Percentiles rank a stretch among this genome's conserved stretches.
Conservation (phyloP, 2,888 invertebrate genomes). For the Criorhina ranunculi region DNA sequence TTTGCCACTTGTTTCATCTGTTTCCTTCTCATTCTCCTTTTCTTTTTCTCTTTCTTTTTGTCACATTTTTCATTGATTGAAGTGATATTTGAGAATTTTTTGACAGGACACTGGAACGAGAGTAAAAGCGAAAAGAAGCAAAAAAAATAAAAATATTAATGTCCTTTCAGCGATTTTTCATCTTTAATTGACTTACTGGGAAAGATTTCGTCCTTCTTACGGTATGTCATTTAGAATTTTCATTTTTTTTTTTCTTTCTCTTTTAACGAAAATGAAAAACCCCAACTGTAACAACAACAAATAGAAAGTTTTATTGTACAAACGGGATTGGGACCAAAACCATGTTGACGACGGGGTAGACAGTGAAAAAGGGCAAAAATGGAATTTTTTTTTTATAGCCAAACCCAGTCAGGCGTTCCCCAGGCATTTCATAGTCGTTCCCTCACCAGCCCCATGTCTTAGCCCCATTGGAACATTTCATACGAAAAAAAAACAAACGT, state of each 20-base stretch:
- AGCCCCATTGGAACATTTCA: constrained; percentile 6
- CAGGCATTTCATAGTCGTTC: constrained; percentile 22
- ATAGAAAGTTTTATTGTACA: constrained; percentile 11
- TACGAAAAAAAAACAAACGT: constrained; percentile 24
- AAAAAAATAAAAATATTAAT: constrained; percentile 18
- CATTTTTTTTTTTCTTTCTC: background rate
- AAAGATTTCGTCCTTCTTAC: constrained; percentile 20
- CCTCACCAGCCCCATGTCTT: too few relatives aligned
- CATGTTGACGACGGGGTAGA: constrained; percentile 10
- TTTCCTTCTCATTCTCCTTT: background rate
- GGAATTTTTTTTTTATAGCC: constrained; percentile 18
- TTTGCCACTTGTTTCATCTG: constrained; percentile 15
- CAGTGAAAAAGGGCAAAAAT: constrained; percentile 10
- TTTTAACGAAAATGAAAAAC: constrained; percentile 1
- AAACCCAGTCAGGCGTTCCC: constrained; percentile 29
- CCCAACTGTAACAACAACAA: constrained; percentile 12
- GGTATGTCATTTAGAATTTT: constrained; percentile 6
- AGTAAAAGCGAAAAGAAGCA: background rate
- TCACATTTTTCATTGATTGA: constrained; percentile 16
- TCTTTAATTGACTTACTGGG: constrained; percentile 62
- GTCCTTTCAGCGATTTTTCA: constrained; percentile 56
- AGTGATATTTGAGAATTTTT: constrained; percentile 40
- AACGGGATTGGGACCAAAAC: constrained; percentile 4
- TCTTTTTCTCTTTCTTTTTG: background rate
- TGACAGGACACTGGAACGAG: constrained; percentile 22